Conservation (phyloP, 2,113 vertebrate species). For the Melospiza melodia region DNA sequence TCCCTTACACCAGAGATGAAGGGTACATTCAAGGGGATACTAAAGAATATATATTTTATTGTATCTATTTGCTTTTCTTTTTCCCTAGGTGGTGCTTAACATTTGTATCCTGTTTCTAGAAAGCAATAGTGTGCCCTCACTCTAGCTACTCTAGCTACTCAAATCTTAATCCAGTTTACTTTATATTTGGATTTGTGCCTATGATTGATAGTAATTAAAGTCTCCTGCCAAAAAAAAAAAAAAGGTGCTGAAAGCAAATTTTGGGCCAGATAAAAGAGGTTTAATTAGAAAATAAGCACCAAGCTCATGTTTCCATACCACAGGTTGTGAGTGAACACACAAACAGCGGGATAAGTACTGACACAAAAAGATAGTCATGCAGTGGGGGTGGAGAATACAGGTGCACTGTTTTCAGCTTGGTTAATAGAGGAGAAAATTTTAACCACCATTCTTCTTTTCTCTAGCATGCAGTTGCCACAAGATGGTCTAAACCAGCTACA, state of each 20-base stretch:
- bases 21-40: not conserved
- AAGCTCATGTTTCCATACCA: not conserved
- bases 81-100: not conserved
- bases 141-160: not conserved
- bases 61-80: not conserved
- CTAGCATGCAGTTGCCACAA: not conserved
- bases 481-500: not conserved
- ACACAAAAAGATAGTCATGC: not conserved
- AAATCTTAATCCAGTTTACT: not conserved
- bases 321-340: not conserved
- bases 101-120: not conserved
- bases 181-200: not conserved
- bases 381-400: not conserved
- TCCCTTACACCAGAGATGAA: not conserved
- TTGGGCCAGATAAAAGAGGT: not conserved
- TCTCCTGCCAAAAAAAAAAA: not conserved
- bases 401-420: not conserved
- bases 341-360: not conserved
- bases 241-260: conserved; percentile 6
- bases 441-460: not conserved
- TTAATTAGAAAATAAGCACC: conserved; percentile 20
- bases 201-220: conserved; percentile 4
- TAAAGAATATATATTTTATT: not conserved
- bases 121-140: not conserved
- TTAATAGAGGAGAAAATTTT: not conserved